These are phyloP conservation scores for Aphodius granarius DNA, from an alignment of 2,888 invertebrate species.

Conservation along the genomic window DNA sequence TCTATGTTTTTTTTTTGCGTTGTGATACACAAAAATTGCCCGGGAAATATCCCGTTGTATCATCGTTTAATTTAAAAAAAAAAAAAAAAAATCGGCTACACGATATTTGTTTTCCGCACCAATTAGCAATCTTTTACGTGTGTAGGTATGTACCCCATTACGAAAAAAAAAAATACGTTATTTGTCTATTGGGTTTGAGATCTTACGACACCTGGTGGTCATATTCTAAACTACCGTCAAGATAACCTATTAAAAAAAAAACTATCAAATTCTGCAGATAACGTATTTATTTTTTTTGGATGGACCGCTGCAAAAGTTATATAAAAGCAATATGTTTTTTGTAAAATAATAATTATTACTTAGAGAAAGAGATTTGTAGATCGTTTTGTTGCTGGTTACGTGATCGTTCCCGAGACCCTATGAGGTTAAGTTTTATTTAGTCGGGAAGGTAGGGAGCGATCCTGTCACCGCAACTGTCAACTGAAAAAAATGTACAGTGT, in stretches of 20 bases:
- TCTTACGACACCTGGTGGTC: too few relatives aligned
- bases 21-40: background rate
- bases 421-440: background rate
- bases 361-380: background rate
- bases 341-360: background rate
- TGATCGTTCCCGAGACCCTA: background rate
- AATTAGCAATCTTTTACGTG: too few relatives aligned
- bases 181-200: too few relatives aligned
- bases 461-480: background rate
- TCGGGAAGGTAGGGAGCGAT: background rate
- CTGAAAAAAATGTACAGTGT: slow-evolving; percentile 8
- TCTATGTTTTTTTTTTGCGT: background rate
- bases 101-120: too few relatives aligned
- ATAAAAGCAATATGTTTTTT: background rate
- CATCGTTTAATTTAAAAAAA: too few relatives aligned
- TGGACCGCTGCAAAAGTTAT: background rate
- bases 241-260: too few relatives aligned
- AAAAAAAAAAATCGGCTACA: too few relatives aligned
- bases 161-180: too few relatives aligned
- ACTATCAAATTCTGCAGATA: too few relatives aligned
- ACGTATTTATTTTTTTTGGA: background rate
- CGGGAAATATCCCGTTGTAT: too few relatives aligned
- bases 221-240: too few relatives aligned
- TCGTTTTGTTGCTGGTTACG: background rate
- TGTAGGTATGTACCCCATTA: too few relatives aligned